Evolutionary conservation across 2,797 vertebrate species (phyloP), one percentile per base, ranked within the genome.

Genomic region (Micromesistius poutassou): DNA sequence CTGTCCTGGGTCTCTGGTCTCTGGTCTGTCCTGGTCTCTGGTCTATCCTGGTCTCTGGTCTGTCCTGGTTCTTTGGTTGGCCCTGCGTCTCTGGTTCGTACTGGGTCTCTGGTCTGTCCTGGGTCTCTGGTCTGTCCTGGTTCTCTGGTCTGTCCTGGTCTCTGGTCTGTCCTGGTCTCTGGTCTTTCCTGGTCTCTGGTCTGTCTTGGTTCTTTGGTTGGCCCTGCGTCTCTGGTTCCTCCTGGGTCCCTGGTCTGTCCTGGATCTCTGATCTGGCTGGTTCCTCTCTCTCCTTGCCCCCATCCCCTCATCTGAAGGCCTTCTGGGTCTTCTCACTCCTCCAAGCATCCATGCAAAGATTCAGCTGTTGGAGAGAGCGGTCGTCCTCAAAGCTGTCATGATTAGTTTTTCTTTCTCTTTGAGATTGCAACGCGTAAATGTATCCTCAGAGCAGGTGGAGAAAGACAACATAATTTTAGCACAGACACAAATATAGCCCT

Each of bases 271-370:
- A 7, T 19, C 46, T 50, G 19, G 16, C 46, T 50, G 14, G 46
- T 14, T 25, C 75, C 76, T 68, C 75, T 82, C 78, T 82, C 77
- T 83, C 70, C 62, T 62, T n/a, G 50, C 3, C 19, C 35, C 2
- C 6, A 30, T 72, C 7, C 66, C 36, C 30, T 74, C 68, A 42
- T 55, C 77, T 22, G 2, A 70, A 22, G 35, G 71, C 8, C 16
- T 30, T 8, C 28, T 71, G 68, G 25, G 25, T 28, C 68, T 62
- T 25, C 55, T 62, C 8, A n/a, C 22, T 62, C 19, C 55, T 62
- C 19, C 46, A 55, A 19, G 19, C 19, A 19, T 55, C 46, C 16
- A 22, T 55, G 46, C 22, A 22, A 5, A 55, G 16, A 22, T 55
- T 55, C 46, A 55, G 46, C 46, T n/a, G 55, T 62, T 25, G 22